Evolutionary conservation across 2,888 invertebrate species (phyloP).

Genomic region (Pandemis corylana): DNA sequence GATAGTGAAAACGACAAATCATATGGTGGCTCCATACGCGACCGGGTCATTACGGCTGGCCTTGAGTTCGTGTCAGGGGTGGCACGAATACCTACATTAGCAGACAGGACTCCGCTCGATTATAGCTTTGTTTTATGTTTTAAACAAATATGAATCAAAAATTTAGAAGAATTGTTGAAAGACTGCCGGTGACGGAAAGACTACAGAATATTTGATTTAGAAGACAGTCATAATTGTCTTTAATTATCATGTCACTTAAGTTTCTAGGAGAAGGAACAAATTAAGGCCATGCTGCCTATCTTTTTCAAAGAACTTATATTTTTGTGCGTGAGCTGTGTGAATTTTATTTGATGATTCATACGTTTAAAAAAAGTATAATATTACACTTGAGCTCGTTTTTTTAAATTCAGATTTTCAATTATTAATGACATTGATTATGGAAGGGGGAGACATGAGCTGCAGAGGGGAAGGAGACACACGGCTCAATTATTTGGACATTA

Average conservation of each 20-base stretch:
- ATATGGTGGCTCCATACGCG: constrained; percentile 41
- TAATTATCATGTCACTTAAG: background rate
- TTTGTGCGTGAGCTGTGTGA: background rate
- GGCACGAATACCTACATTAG: constrained; percentile 49
- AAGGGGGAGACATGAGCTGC: background rate
- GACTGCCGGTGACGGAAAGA: background rate
- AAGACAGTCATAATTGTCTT: background rate
- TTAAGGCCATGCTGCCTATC: background rate
- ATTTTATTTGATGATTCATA: background rate
- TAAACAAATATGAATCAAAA: too few relatives aligned
- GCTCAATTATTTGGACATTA: background rate
- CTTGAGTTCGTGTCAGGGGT: constrained; percentile 49
- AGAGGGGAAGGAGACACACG: background rate
- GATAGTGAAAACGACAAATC: constrained; percentile 47
- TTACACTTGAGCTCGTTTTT: background rate
- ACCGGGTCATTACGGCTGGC: constrained; percentile 53
- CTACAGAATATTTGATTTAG: background rate
- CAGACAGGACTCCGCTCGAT: background rate
- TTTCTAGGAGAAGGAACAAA: background rate
- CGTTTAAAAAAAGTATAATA: background rate
- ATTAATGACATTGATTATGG: background rate
- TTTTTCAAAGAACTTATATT: too few relatives aligned
- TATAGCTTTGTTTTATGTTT: background rate
- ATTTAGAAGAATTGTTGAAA: background rate
- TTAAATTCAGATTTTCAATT: background rate